Evolutionary conservation across 2,797 vertebrate genomes (phyloP).

Genomic region (Sardinella longiceps): DNA sequence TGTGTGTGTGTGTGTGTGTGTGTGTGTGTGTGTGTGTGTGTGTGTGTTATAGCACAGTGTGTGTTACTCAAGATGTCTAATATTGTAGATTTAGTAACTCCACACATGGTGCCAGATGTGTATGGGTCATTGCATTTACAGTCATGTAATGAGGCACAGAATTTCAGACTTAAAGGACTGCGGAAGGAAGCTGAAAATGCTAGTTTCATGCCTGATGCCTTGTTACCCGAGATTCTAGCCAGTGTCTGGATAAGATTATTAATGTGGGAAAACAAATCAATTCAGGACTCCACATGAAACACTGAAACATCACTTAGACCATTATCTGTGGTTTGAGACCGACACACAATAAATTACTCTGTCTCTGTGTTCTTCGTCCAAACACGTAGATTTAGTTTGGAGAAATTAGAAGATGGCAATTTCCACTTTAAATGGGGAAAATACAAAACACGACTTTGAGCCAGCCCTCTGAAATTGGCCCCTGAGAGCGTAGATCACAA

Average conservation of each 20-base stretch:
- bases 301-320: slow-evolving; percentile 50
- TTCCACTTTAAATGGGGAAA: slow-evolving; percentile 34
- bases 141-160: not conserved
- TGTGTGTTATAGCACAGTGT: too few relatives aligned
- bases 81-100: not conserved
- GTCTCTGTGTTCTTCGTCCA: slow-evolving; percentile 20
- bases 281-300: slow-evolving; percentile 31
- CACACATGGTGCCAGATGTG: not conserved
- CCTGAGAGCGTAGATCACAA: not conserved
- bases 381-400: slow-evolving; percentile 23
- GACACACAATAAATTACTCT: slow-evolving; percentile 33
- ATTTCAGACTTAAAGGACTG: not conserved
- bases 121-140: not conserved
- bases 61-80: too few relatives aligned
- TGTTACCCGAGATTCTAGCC: not conserved
- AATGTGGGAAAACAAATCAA: slow-evolving; percentile 48
- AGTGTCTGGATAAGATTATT: slow-evolving; percentile 7
- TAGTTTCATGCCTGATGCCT: not conserved
- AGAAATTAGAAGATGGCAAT: slow-evolving; percentile 28
- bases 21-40: too few relatives aligned
- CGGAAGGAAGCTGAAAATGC: not conserved
- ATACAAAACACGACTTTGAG: slow-evolving; percentile 9
- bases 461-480: not conserved
- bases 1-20: too few relatives aligned
- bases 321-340: slow-evolving; percentile 47